Evolutionary conservation across 2,113 vertebrate species (phyloP).

Genomic region (Entomyzon cyanotis): DNA sequence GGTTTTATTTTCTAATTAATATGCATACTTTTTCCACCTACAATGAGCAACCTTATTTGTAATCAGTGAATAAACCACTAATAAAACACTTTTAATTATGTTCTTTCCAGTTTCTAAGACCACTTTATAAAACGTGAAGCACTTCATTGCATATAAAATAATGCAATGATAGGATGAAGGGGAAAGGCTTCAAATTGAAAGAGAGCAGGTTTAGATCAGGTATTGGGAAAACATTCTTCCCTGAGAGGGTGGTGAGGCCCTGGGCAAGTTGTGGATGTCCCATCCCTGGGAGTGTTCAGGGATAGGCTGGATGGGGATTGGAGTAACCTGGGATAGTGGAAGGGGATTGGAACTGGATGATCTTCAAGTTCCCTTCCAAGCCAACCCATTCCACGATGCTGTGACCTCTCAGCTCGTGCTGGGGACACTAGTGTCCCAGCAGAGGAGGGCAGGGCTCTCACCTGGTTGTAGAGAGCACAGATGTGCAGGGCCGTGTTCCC

Average conservation of each 20-base stretch:
- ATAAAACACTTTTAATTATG: background rate
- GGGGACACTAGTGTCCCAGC: rapidly evolving
- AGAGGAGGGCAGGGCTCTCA: constrained; percentile 47
- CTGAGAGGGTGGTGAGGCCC: background rate
- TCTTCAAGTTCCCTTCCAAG: background rate
- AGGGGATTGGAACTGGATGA: too few species aligned
- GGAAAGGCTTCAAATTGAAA: background rate
- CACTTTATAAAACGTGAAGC: background rate
- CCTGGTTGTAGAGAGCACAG: constrained; percentile 91
- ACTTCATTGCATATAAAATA: background rate
- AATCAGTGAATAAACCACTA: background rate
- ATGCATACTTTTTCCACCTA: background rate
- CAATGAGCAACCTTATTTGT: background rate
- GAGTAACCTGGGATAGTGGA: rapidly evolving
- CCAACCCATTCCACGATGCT: rapidly evolving
- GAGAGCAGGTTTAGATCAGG: background rate
- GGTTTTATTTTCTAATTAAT: background rate
- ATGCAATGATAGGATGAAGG: background rate
- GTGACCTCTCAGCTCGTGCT: background rate
- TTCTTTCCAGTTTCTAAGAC: background rate
- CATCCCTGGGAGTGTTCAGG: background rate
- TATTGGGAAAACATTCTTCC: background rate
- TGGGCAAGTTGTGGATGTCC: background rate
- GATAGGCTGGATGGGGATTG: rapidly evolving
- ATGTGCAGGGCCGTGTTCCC: constrained; percentile 88